phyloP scores from a whole-genome alignment of 2,888 invertebrate species.

The Tipula vernalis region DNA sequence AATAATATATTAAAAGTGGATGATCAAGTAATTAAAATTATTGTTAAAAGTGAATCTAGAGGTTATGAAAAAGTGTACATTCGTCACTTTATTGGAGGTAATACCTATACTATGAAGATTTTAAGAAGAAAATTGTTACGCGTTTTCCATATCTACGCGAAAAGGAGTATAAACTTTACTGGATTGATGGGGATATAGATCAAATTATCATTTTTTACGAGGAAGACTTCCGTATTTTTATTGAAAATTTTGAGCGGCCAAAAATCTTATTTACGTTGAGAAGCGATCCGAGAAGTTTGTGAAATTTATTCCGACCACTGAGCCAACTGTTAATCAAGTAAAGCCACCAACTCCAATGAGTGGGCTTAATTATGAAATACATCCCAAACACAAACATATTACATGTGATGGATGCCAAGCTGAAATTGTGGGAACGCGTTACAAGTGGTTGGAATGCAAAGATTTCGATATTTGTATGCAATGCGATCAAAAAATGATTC shows the following conservation, averaged over 20 bases:
- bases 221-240: constrained; percentile 5
- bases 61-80: background rate
- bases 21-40: background rate
- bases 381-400: constrained; percentile 41
- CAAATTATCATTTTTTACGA: background rate
- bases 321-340: background rate
- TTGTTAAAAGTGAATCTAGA: background rate
- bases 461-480: constrained; percentile 71
- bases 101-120: background rate
- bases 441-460: constrained; percentile 69
- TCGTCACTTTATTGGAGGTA: background rate
- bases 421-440: constrained; percentile 60
- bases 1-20: background rate
- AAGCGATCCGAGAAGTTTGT: background rate
- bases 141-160: constrained; percentile 5
- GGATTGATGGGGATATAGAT: constrained; percentile 7
- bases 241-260: background rate
- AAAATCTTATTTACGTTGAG: background rate
- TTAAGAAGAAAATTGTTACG: background rate
- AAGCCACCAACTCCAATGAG: background rate
- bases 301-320: background rate
- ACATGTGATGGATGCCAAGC: constrained; percentile 61
- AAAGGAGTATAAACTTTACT: constrained; percentile 6
- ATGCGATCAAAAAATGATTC: constrained; percentile 56
- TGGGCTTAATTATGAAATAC: background rate